A percentile compares a stretch with the other conserved stretches of the same genome.
Conservation (phyloP, 2,888 invertebrate species). For the Venusia cambrica region DNA sequence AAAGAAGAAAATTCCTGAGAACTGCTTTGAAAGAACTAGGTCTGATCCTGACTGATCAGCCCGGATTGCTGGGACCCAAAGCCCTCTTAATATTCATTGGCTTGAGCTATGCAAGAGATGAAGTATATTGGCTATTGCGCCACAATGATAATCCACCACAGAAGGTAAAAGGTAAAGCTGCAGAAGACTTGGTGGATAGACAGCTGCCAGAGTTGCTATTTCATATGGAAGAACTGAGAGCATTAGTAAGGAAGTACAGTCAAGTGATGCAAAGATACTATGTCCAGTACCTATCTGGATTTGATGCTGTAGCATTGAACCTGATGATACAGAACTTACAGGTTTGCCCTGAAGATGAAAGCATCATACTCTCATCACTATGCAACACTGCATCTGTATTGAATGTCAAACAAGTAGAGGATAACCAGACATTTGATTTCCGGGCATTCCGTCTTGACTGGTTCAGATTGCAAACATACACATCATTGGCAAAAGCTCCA, state of each 20-base stretch:
- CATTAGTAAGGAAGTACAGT: conserved; percentile 96
- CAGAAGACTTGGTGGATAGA: conserved; percentile 96
- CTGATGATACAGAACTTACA: conserved; percentile 91
- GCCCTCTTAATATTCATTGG: conserved; percentile 98
- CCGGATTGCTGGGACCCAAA: conserved; percentile 98
- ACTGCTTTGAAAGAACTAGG: conserved; percentile 97
- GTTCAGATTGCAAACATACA: conserved; percentile 97
- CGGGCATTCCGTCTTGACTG: conserved; percentile 97
- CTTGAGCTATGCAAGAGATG: conserved; percentile 96
- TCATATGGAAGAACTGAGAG: conserved; percentile 98
- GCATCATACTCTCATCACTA: conserved; percentile 94
- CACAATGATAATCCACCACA: conserved; percentile 98
- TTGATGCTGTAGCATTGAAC: conserved; percentile 96
- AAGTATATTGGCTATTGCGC: conserved; percentile 97
- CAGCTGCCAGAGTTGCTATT: conserved; percentile 98
- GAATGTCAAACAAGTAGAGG: conserved; percentile 97
- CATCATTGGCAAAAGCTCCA: conserved; percentile 91
- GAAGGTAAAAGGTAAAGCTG: conserved; percentile 91
- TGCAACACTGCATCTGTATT: conserved; percentile 93
- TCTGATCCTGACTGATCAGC: conserved; percentile 97
- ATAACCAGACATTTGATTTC: conserved; percentile 97
- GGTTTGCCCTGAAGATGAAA: conserved; percentile 96
- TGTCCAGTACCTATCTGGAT: conserved; percentile 97
- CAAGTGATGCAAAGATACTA: conserved; percentile 99
- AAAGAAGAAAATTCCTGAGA: conserved; percentile 96